Evolutionary conservation across 2,797 vertebrate species (phyloP).

Genomic region (Tamandua tetradactyla): DNA sequence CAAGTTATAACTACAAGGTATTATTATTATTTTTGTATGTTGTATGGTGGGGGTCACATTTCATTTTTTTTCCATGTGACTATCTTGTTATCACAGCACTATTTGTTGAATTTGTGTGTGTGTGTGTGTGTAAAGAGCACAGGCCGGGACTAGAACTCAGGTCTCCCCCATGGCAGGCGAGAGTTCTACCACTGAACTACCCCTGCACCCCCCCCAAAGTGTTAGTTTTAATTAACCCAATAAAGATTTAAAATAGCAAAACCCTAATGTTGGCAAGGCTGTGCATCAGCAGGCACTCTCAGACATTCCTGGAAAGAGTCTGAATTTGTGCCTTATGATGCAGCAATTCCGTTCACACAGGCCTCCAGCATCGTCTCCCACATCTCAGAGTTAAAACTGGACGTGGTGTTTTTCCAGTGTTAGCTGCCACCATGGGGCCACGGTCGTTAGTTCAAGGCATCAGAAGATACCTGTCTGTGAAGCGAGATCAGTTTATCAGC

Average conservation of each 20-base stretch:
- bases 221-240: too few species aligned
- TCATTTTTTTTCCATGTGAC: too few species aligned
- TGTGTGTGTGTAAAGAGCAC: too few species aligned
- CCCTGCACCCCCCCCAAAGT: too few species aligned
- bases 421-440: slow-evolving; percentile 66
- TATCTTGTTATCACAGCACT: too few species aligned
- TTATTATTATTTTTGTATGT: too few species aligned
- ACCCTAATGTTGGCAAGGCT: background rate
- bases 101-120: too few species aligned
- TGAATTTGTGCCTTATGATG: background rate
- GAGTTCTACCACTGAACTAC: too few species aligned
- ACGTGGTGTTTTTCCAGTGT: slow-evolving; percentile 38
- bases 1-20: background rate
- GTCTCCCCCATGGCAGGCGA: too few species aligned
- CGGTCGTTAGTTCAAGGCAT: slow-evolving; percentile 58
- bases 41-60: too few species aligned
- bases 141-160: too few species aligned
- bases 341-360: background rate
- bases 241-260: slow-evolving; percentile 19
- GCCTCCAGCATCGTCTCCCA: slow-evolving; percentile 24
- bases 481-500: slow-evolving; percentile 74
- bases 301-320: background rate
- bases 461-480: slow-evolving; percentile 70
- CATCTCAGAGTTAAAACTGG: slow-evolving; percentile 18
- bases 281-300: background rate